Evolutionary conservation across 2,888 invertebrate genomes (phyloP), one percentile per base, ranked within the genome.

Genomic region (Villa cingulata): DNA sequence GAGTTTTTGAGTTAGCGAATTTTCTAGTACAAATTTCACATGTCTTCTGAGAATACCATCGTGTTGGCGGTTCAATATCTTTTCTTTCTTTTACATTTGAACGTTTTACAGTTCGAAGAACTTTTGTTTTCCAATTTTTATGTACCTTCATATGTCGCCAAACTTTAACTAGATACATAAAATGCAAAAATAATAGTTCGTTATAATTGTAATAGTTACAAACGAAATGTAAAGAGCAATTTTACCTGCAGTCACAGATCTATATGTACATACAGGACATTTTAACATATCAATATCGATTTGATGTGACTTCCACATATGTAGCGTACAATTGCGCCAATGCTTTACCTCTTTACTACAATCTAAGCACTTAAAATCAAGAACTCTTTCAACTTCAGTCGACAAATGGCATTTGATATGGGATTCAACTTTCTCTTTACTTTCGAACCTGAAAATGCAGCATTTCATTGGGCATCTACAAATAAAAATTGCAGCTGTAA

Each of bases 271-370:
- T 47, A 74, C 64, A 1, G 75, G 74, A 55, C 80, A 80, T 23
- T 72, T 70, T 40, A 76, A 63, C 37, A 80, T 59, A 53, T 78
- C 80, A 45, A 76, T 65, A 59, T 78, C 75, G 14, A 80, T 66
- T 55, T 74, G 69, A 63, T 85, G 84, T 4, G 69, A 65, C 55
- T 76, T 77, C 80, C 83, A 83, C 55, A 85, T 65, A 63, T 86
- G 86, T 53, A 74, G 66, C 9, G 79, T 75, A 57, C 83, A 78
- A 6, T 73, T 69, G 18, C 77, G 70, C 86, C 86, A 86, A 48
- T 74, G 73, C 1, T 69, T 62, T 52, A 76, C 70, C n/a, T 68
- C 64, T 48, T 71, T 60, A 2, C 68, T 66, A 53, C 79, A 80
- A 43, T 72, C 65, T 4, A 59, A 67, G 56, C 79, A 79, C 53